A percentile compares a stretch with the other conserved stretches of the same genome.
These are phyloP conservation scores for Drosophila fuyamai DNA, from an alignment of 1,140 invertebrate genomes.

Conservation along the genomic window DNA sequence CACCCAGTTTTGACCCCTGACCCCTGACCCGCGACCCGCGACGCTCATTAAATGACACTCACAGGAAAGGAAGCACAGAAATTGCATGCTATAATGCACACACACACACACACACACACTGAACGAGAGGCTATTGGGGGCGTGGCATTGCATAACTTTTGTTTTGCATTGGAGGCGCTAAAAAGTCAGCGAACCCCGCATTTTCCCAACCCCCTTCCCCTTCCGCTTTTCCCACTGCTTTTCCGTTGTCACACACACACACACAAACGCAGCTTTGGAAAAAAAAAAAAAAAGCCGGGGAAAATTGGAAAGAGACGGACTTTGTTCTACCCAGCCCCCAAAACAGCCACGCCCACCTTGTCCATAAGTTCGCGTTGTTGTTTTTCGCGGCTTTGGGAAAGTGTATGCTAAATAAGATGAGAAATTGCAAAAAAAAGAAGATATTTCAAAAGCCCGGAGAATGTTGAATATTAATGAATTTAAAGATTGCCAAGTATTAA, in stretches of 20 bases:
- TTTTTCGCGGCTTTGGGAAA: background rate
- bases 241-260: conserved; percentile 68
- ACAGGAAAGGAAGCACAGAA: conserved; percentile 58
- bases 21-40: conserved; percentile 10
- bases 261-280: conserved; percentile 5
- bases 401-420: background rate
- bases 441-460: too few relatives aligned
- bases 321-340: conserved; percentile 10
- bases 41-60: conserved; percentile 81
- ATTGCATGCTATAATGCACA: conserved; percentile 81
- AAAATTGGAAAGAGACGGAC: conserved; percentile 4
- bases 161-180: conserved; percentile 64
- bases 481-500: background rate
- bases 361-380: conserved; percentile 3
- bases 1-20: background rate
- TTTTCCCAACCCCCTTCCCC: background rate
- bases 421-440: background rate
- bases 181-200: conserved; percentile 60
- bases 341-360: conserved; percentile 1
- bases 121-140: conserved; percentile 17
- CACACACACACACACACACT: conserved; percentile 3
- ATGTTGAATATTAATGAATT: background rate
- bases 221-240: conserved; percentile 17
- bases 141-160: conserved; percentile 80
- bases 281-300: background rate